Percentiles rank a stretch among this genome's conserved stretches.
Evolutionary conservation across 1,140 invertebrate species (phyloP).

Genomic region (Hypothenemus hampei): DNA sequence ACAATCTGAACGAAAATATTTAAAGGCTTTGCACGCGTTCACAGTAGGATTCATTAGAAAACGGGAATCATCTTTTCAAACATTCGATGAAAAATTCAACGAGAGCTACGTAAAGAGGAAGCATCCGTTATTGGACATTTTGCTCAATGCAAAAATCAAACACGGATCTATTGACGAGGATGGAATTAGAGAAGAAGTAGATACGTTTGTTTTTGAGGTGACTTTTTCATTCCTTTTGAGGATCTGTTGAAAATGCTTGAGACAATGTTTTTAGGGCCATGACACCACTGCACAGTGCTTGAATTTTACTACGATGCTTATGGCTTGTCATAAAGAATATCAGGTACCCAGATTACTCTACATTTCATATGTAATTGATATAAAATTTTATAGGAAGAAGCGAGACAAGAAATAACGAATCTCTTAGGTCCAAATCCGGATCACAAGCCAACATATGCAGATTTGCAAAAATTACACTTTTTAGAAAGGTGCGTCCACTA

Average conservation of each 20-base stretch:
- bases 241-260: neutral
- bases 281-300: constrained; percentile 46
- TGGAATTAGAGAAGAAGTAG: constrained; percentile 77
- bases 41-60: constrained; percentile 47
- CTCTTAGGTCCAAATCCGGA: constrained; percentile 51
- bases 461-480: constrained; percentile 59
- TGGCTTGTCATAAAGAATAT: constrained; percentile 41
- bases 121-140: constrained; percentile 75
- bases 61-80: constrained; percentile 15
- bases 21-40: constrained; percentile 15
- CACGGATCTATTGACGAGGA: constrained; percentile 50
- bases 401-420: constrained; percentile 53
- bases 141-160: constrained; percentile 56
- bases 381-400: constrained; percentile 19
- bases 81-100: constrained; percentile 3
- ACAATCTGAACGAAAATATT: neutral
- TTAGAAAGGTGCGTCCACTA: constrained; percentile 47
- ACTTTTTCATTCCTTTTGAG: constrained; percentile 34
- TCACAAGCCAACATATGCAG: constrained; percentile 50
- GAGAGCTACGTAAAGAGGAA: constrained; percentile 48
- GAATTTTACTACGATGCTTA: constrained; percentile 42
- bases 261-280: constrained; percentile 41
- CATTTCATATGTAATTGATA: neutral
- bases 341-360: constrained; percentile 30
- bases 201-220: constrained; percentile 75